Evolutionary conservation across 2,888 invertebrate species (phyloP).

Genomic region (Latrodectus elegans): DNA sequence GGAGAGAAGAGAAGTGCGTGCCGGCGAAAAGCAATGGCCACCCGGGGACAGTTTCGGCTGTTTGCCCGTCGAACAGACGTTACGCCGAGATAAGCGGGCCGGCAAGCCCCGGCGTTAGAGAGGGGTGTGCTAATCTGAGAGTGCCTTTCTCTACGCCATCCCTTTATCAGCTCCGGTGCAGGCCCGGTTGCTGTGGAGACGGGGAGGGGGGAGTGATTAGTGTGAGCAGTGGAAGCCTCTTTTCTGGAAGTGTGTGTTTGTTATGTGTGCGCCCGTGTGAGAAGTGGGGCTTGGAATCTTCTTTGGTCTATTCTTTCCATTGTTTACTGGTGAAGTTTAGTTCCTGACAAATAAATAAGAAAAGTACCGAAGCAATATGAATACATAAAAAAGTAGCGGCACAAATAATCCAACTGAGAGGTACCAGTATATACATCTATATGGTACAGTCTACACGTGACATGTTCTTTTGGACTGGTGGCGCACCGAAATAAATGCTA

Average conservation of each 20-base stretch:
- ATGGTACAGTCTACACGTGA: no score
- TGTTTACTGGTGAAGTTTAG: no score
- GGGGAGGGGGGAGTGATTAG: slow-evolving; percentile 41
- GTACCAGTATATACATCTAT: no score
- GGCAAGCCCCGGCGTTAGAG: slow-evolving; percentile 15
- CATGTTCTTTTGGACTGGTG: no score
- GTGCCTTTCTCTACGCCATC: slow-evolving; percentile 28
- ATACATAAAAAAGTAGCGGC: no score
- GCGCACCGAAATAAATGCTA: no score
- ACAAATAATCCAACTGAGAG: no score
- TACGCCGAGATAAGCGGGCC: slow-evolving; percentile 42
- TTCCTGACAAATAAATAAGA: no score
- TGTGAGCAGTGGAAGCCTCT: slow-evolving; percentile 25
- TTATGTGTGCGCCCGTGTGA: background rate
- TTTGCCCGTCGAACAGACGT: slow-evolving; percentile 66
- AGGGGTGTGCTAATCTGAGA: slow-evolving; percentile 42
- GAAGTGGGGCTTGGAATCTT: background rate
- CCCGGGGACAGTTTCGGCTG: slow-evolving; percentile 61
- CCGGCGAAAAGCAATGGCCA: slow-evolving; percentile 60
- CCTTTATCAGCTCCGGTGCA: slow-evolving; percentile 61
- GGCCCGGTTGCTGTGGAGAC: slow-evolving; percentile 41
- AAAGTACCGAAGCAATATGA: no score
- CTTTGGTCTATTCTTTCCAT: background rate
- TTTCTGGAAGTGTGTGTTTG: slow-evolving; percentile 8
- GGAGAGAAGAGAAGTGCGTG: slow-evolving; percentile 29